phyloP scores from a whole-genome alignment of 1,140 invertebrate species.

The Platorchestia sp. region DNA sequence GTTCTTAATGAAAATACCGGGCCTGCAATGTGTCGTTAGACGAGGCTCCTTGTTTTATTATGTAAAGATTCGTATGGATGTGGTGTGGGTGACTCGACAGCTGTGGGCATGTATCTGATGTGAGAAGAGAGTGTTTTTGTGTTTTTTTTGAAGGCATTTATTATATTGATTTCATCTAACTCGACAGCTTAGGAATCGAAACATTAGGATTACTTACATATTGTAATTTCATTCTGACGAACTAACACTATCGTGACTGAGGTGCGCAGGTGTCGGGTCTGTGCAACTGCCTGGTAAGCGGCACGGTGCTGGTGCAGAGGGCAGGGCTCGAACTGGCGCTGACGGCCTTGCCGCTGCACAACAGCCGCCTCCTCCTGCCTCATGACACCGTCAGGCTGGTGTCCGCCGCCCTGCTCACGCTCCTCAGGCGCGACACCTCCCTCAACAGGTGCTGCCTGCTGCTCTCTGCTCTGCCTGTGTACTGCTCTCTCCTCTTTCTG shows the following conservation, averaged over 20 bases:
- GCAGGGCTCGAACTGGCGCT: constrained; percentile 88
- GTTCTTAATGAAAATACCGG: too few relatives aligned
- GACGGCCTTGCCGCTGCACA: constrained; percentile 89
- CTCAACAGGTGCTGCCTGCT: constrained; percentile 80
- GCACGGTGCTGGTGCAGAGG: constrained; percentile 87
- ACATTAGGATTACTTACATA: neutral
- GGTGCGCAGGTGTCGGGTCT: constrained; percentile 75
- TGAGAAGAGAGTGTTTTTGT: too few relatives aligned
- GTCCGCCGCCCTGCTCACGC: constrained; percentile 84
- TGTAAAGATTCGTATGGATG: too few relatives aligned
- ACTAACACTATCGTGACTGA: neutral
- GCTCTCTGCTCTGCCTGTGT: too few relatives aligned
- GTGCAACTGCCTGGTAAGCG: constrained; percentile 84
- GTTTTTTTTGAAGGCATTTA: too few relatives aligned
- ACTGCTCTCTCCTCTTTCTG: too few relatives aligned
- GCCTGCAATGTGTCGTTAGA: too few relatives aligned
- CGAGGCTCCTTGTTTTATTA: too few relatives aligned
- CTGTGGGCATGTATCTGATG: too few relatives aligned
- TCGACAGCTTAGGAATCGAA: neutral
- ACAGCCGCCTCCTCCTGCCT: constrained; percentile 81
- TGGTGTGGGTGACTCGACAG: too few relatives aligned
- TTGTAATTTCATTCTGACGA: neutral
- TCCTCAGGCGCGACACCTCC: constrained; percentile 91
- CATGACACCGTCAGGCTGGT: constrained; percentile 84
- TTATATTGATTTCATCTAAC: too few relatives aligned